A percentile compares a stretch with the other conserved stretches of the same genome.
Evolutionary conservation across 2,113 vertebrate species (phyloP).

Genomic region (Cyphomyrus discorhynchus): DNA sequence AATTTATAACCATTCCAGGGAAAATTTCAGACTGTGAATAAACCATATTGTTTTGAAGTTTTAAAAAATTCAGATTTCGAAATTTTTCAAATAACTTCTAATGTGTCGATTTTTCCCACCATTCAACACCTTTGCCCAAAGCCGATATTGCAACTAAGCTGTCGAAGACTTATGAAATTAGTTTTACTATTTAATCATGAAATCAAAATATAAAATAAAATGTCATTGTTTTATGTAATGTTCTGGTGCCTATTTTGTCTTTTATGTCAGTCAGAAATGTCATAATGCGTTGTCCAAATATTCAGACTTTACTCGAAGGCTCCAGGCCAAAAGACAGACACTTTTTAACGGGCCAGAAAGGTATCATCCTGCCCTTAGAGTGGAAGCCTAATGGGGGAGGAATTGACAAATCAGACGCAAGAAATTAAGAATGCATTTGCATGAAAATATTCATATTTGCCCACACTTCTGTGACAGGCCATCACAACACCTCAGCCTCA

Average conservation of each 20-base stretch:
- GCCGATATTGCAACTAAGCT: not conserved
- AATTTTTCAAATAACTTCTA: not conserved
- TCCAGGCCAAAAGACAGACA: not conserved
- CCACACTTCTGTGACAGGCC: constrained; percentile 57
- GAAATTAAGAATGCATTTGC: constrained; percentile 67
- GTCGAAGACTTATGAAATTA: not conserved
- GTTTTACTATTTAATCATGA: not conserved
- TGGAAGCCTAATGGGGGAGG: constrained; percentile 32
- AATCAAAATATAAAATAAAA: not conserved
- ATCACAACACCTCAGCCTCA: constrained; percentile 54
- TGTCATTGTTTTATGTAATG: not conserved
- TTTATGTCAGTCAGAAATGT: not conserved
- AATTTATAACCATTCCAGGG: not conserved
- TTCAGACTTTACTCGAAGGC: not conserved
- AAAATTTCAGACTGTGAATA: not conserved
- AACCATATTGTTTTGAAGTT: not conserved
- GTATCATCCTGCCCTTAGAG: not conserved
- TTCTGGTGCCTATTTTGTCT: not conserved
- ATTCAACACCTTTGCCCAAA: not conserved
- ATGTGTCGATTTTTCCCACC: not conserved
- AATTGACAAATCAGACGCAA: constrained; percentile 70
- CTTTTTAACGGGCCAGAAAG: not conserved
- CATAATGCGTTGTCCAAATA: not conserved
- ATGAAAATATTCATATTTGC: constrained; percentile 67
- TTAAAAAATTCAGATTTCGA: not conserved